phyloP scores from a whole-genome alignment of 2,888 invertebrate species.

The Orchesellides sinensis region DNA sequence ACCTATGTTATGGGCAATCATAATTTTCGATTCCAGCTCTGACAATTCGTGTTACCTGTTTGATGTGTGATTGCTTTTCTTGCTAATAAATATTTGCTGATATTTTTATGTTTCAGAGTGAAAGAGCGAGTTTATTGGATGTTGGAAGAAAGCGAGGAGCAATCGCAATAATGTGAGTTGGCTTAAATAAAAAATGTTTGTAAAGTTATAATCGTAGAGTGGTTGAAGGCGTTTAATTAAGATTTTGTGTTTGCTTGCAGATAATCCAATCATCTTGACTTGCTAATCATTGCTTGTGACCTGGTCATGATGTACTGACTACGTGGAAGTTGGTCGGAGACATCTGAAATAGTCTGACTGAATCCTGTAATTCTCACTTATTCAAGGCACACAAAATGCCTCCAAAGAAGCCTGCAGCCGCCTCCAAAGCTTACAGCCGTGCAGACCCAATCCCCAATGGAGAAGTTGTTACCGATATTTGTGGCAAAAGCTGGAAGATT shows the following conservation, averaged over 20 bases:
- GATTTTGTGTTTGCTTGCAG: background rate
- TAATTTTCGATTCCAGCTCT: too few relatives aligned
- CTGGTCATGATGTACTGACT: background rate
- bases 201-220: too few relatives aligned
- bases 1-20: too few relatives aligned
- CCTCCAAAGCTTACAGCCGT: slow-evolving; percentile 67
- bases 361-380: slow-evolving; percentile 12
- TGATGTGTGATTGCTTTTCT: too few relatives aligned
- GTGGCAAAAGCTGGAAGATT: slow-evolving; percentile 89
- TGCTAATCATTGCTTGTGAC: background rate
- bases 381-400: slow-evolving; percentile 55
- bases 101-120: too few relatives aligned
- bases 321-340: background rate
- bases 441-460: slow-evolving; percentile 86
- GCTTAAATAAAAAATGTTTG: too few relatives aligned
- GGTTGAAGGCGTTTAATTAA: background rate
- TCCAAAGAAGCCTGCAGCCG: slow-evolving; percentile 64
- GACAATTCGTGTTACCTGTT: too few relatives aligned
- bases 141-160: too few relatives aligned
- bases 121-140: too few relatives aligned
- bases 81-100: too few relatives aligned
- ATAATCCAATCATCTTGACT: background rate
- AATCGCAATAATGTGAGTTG: too few relatives aligned
- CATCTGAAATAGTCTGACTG: slow-evolving; percentile 17
- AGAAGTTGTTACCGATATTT: slow-evolving; percentile 86